phyloP scores from a whole-genome alignment of 2,888 invertebrate species.

The Cheiracanthium punctorium region DNA sequence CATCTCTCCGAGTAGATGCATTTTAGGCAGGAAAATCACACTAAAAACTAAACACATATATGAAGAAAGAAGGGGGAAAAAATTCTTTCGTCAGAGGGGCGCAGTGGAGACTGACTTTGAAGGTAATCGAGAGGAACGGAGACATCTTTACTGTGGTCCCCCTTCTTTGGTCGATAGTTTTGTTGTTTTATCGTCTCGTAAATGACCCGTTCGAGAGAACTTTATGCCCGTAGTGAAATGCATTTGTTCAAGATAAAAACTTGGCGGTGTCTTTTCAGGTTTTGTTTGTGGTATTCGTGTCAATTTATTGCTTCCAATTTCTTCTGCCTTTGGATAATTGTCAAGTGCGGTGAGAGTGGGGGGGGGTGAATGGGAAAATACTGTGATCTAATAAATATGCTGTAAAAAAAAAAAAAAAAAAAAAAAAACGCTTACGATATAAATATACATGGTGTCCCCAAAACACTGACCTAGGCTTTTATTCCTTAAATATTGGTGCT shows the following conservation, averaged over 20 bases:
- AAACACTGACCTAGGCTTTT: no score
- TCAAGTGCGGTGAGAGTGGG: no score
- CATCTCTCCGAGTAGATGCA: slow-evolving; percentile 28
- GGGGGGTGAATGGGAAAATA: no score
- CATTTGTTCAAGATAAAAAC: slow-evolving; percentile 8
- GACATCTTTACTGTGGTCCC: not conserved
- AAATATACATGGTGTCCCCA: no score
- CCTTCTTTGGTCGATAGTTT: not conserved
- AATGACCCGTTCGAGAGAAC: slow-evolving; percentile 2
- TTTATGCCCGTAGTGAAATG: slow-evolving; percentile 4
- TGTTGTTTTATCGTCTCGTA: slow-evolving; percentile 6
- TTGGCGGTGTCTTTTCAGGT: not conserved
- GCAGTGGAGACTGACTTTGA: slow-evolving; percentile 19
- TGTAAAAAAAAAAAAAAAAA: no score
- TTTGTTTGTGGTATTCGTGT: not conserved
- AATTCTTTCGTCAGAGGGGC: slow-evolving; percentile 6
- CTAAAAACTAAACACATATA: not conserved
- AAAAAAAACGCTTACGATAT: no score
- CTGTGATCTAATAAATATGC: no score
- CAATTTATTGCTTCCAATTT: not conserved
- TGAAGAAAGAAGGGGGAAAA: not conserved
- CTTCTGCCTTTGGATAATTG: not conserved
- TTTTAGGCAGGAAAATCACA: not conserved
- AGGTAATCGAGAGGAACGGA: slow-evolving; percentile 45
- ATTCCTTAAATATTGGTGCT: no score